Percentiles rank a stretch among this genome's conserved stretches.
Conservation (phyloP, 2,113 vertebrate species). For the Ciconia stormi region DNA sequence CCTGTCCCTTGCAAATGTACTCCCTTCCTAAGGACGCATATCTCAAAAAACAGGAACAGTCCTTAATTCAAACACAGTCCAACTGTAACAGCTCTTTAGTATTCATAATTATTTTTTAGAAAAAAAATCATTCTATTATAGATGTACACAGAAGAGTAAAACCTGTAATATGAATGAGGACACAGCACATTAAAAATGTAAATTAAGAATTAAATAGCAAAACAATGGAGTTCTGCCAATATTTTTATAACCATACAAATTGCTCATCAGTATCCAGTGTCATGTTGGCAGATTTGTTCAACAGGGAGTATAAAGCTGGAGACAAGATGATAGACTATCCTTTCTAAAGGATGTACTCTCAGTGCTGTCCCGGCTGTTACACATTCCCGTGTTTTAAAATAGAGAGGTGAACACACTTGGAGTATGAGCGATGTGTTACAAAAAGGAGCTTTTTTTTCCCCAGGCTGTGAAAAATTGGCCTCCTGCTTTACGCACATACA, state of each 20-base stretch:
- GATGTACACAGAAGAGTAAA: conserved; percentile 61
- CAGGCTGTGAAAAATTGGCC: background rate
- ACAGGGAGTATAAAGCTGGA: background rate
- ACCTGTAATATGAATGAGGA: conserved; percentile 62
- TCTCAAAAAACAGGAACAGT: background rate
- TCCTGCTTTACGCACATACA: background rate
- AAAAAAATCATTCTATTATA: conserved; percentile 53
- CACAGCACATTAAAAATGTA: conserved; percentile 75
- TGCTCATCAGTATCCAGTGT: conserved; percentile 64
- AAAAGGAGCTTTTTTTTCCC: background rate
- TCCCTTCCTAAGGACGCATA: background rate
- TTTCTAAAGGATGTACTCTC: conserved; percentile 24
- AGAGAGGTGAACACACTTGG: background rate
- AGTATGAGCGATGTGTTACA: background rate
- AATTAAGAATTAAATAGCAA: conserved; percentile 76
- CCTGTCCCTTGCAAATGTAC: background rate
- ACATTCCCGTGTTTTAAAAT: background rate
- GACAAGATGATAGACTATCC: conserved; percentile 54
- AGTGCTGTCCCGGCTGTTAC: background rate
- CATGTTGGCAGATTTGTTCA: conserved; percentile 58
- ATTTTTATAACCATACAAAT: conserved; percentile 64
- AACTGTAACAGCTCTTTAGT: conserved; percentile 44
- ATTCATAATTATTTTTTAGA: conserved; percentile 53
- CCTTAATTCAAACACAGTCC: background rate
- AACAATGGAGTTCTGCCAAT: conserved; percentile 71